Conservation (phyloP, 2,888 invertebrate genomes). For the Marronus borbonicus region DNA sequence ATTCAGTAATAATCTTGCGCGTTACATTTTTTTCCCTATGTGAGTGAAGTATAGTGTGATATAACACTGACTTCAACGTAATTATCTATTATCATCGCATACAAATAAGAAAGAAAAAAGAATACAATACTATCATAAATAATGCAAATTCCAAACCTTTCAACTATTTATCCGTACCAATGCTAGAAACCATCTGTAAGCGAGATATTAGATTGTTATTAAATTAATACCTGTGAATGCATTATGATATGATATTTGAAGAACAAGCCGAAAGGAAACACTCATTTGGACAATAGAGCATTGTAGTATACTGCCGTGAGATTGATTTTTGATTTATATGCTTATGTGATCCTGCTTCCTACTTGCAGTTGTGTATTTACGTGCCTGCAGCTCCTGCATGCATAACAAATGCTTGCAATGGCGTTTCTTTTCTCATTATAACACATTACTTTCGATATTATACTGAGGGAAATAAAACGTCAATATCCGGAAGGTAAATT, state of each 20-base stretch:
- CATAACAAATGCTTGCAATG: neutral
- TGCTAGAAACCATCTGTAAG: neutral
- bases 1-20: too few species aligned
- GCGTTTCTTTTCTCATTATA: neutral
- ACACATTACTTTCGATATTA: neutral
- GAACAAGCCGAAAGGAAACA: neutral
- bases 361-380: neutral
- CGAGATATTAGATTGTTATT: neutral
- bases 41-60: neutral
- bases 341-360: neutral
- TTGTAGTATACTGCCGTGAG: neutral
- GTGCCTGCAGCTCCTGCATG: conserved; percentile 5
- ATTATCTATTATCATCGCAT: neutral
- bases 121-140: conserved; percentile 8
- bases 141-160: neutral
- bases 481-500: neutral
- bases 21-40: too few species aligned
- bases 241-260: neutral
- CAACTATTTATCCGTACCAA: neutral
- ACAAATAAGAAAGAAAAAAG: neutral
- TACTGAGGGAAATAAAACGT: neutral
- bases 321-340: neutral
- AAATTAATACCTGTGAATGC: neutral
- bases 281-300: conserved; percentile 13
- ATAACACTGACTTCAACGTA: neutral